Evolutionary conservation across 2,888 invertebrate genomes (phyloP), one percentile per base, ranked within the genome.

Genomic region (Archips crataeganus): DNA sequence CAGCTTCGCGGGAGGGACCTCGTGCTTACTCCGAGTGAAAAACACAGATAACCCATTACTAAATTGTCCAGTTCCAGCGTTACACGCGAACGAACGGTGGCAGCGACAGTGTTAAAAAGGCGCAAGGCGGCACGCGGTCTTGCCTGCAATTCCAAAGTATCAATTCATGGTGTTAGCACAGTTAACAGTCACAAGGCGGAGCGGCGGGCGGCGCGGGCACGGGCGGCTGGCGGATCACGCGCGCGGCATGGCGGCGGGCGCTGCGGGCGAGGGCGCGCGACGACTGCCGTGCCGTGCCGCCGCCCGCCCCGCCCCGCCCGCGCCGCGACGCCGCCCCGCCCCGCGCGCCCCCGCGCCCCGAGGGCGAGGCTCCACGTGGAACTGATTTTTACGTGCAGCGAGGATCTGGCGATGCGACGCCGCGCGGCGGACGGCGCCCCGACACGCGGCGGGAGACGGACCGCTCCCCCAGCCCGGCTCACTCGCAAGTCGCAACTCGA

Each of bases 241-340:
- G 67, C 36, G 75, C 63, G 63, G 59, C 72, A 70, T 63, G 62
- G 63, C 39, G 60, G 62, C 69, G 51, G 70, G 75, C 77, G 75
- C 61, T 69, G 75, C 70, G 75, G 71, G 74, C 75, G 74, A 74
- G 71, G 74, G 75, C 75, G 74, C 64, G 75, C 76, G 77, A 76
- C 34, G 49, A 62, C 75, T 75, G 70, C 71, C 74, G 71, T 75
- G 70, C 71, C 74, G 71, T 23, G 23, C 49, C 51, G 51, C 51
- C 54, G 8, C 8, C 61, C 65, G 54, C 61, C 63, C 63, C 49
- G 71, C 36, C 36, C 51, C 54, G 64, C 59, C 39, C 59, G 57
- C 59, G 59, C 70, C 23, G 23, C 23, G 23, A 23, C 23, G 23
- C 23, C 59, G 59, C 15, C 59, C 59, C 59, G 32, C n/a, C 47